Evolutionary conservation across 1,140 invertebrate species (phyloP).

Genomic region (Anastrepha ludens): DNA sequence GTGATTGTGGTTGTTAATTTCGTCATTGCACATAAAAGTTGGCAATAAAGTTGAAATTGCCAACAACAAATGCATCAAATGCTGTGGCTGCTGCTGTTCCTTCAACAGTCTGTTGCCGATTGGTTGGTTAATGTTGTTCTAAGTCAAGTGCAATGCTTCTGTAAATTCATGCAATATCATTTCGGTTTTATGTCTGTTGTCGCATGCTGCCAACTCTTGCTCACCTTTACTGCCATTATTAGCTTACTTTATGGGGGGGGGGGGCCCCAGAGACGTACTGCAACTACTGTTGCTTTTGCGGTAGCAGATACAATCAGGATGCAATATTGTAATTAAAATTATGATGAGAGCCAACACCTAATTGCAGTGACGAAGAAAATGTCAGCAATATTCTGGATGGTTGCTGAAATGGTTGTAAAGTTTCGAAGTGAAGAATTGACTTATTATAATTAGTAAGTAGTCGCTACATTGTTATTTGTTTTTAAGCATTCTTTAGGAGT

Average conservation of each 20-base stretch:
- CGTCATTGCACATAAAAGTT: not conserved
- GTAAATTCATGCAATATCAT: not conserved
- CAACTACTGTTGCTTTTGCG: not conserved
- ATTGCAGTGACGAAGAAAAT: not conserved
- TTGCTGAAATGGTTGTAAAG: not conserved
- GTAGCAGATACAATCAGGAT: not conserved
- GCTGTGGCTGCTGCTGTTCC: not conserved
- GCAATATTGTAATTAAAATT: not conserved
- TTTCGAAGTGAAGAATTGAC: not conserved
- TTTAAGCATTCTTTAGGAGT: too few species aligned
- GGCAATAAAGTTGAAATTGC: not conserved
- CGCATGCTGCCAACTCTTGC: not conserved
- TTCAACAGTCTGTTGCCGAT: not conserved
- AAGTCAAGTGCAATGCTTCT: not conserved
- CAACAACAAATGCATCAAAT: constrained; percentile 16
- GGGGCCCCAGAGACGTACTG: not conserved
- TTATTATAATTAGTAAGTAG: not conserved
- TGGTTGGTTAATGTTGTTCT: not conserved
- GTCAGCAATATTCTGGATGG: not conserved
- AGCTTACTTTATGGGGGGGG: not conserved
- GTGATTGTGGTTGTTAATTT: not conserved
- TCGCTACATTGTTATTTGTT: too few species aligned
- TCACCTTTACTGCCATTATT: not conserved
- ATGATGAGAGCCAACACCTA: not conserved
- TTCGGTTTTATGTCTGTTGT: not conserved